A percentile compares a stretch with the other conserved stretches of the same genome.
Evolutionary conservation across 2,888 invertebrate genomes (phyloP).

Genomic region (Agrochola macilenta): DNA sequence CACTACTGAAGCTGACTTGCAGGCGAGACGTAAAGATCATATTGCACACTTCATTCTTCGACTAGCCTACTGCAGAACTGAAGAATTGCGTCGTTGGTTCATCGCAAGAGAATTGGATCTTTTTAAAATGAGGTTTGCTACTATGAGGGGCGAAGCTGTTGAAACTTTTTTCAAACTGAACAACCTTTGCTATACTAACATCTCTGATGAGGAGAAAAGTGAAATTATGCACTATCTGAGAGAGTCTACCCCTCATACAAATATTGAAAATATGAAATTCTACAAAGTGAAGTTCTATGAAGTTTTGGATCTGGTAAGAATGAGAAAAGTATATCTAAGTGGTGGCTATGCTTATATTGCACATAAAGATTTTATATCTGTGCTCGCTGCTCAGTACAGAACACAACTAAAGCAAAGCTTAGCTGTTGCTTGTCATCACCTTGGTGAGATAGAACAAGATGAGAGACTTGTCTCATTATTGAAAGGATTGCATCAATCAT

Average conservation of each 20-base stretch:
- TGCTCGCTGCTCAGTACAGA: slow-evolving; percentile 95
- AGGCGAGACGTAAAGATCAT: slow-evolving; percentile 94
- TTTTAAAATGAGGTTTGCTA: slow-evolving; percentile 95
- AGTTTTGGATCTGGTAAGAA: slow-evolving; percentile 95
- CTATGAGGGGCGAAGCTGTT: slow-evolving; percentile 91
- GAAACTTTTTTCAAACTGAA: slow-evolving; percentile 92
- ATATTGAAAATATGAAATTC: slow-evolving; percentile 92
- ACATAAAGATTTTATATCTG: slow-evolving; percentile 95
- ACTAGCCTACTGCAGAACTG: slow-evolving; percentile 96
- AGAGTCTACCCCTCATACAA: slow-evolving; percentile 91
- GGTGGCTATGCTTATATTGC: slow-evolving; percentile 97
- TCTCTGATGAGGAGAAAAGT: slow-evolving; percentile 92
- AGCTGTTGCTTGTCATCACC: slow-evolving; percentile 92
- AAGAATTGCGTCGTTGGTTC: slow-evolving; percentile 97
- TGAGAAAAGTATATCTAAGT: slow-evolving; percentile 94
- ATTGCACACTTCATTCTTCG: slow-evolving; percentile 98
- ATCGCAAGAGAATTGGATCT: slow-evolving; percentile 96
- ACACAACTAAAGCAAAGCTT: slow-evolving; percentile 93
- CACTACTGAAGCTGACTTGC: slow-evolving; percentile 91
- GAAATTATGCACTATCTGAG: slow-evolving; percentile 91
- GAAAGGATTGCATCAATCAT: slow-evolving; percentile 94
- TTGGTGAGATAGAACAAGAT: slow-evolving; percentile 95
- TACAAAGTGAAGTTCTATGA: slow-evolving; percentile 96
- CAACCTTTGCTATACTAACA: slow-evolving; percentile 92
- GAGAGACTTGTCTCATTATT: slow-evolving; percentile 94